phyloP scores from a whole-genome alignment of 53 echinoderm and acorn worm genomes.

The Arbacia lixula region DNA sequence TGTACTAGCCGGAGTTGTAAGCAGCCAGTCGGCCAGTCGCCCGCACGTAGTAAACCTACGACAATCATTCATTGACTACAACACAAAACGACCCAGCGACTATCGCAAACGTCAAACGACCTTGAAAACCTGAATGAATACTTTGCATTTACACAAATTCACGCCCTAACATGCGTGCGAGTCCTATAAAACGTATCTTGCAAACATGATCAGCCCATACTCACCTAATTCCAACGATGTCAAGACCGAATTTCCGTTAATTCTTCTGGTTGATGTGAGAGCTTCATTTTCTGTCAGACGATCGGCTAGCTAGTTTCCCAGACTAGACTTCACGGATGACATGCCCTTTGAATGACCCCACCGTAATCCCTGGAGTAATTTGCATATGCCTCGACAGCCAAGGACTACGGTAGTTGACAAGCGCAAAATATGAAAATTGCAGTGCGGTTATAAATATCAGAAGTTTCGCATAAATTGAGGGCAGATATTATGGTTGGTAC shows the following conservation, averaged over 20 bases:
- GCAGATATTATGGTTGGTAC: too few relatives aligned
- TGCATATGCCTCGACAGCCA: slow-evolving; percentile 17
- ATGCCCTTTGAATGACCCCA: slow-evolving; percentile 52
- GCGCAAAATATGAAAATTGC: background rate
- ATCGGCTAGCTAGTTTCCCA: slow-evolving; percentile 44
- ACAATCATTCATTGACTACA: slow-evolving; percentile 50
- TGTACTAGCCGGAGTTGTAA: too few relatives aligned
- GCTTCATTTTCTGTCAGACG: slow-evolving; percentile 47
- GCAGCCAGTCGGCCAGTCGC: too few relatives aligned
- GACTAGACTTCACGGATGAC: slow-evolving; percentile 38
- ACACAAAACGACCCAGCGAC: slow-evolving; percentile 27
- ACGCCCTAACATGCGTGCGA: background rate
- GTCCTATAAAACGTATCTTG: slow-evolving; percentile 8
- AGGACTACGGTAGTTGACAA: background rate
- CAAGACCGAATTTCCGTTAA: slow-evolving; percentile 36
- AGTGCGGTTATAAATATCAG: too few relatives aligned
- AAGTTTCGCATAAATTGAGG: too few relatives aligned
- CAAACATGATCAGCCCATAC: background rate
- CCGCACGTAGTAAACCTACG: slow-evolving; percentile 19
- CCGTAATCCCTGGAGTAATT: slow-evolving; percentile 53
- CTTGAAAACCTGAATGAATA: slow-evolving; percentile 17
- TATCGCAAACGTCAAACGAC: slow-evolving; percentile 19
- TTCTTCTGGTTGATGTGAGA: background rate
- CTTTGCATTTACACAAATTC: slow-evolving; percentile 10
- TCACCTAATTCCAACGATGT: slow-evolving; percentile 32